These are phyloP conservation scores for Seriola rivoliana DNA, from an alignment of 2,113 vertebrate genomes.

Conservation along the genomic window DNA sequence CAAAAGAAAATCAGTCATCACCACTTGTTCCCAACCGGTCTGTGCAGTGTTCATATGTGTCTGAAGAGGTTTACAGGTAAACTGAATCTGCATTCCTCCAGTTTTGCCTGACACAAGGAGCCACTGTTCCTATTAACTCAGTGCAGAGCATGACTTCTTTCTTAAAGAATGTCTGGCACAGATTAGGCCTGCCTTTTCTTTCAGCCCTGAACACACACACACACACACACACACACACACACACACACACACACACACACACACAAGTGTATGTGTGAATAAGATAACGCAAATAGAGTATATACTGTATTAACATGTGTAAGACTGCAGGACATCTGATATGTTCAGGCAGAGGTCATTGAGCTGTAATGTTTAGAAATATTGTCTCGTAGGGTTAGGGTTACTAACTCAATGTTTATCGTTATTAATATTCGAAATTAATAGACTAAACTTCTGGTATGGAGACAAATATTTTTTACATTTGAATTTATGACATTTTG, in stretches of 20 bases:
- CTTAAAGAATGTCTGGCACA: constrained; percentile 66
- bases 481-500: neutral
- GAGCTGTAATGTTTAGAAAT: neutral
- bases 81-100: constrained; percentile 15
- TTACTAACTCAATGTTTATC: neutral
- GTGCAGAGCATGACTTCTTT: constrained; percentile 39
- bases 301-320: neutral
- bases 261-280: neutral
- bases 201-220: constrained; percentile 23
- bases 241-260: neutral
- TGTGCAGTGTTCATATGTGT: neutral
- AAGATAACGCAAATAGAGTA: constrained; percentile 10
- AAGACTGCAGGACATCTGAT: neutral
- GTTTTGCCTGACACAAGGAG: constrained; percentile 47
- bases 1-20: neutral
- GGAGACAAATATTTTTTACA: neutral
- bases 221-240: neutral
- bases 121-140: constrained; percentile 19
- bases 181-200: constrained; percentile 40
- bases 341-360: neutral
- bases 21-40: neutral
- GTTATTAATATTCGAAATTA: neutral
- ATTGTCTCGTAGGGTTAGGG: neutral
- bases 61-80: constrained; percentile 47
- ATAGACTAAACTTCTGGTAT: neutral